Conservation (phyloP, 2,797 vertebrate species). For the Vireo griseus region DNA sequence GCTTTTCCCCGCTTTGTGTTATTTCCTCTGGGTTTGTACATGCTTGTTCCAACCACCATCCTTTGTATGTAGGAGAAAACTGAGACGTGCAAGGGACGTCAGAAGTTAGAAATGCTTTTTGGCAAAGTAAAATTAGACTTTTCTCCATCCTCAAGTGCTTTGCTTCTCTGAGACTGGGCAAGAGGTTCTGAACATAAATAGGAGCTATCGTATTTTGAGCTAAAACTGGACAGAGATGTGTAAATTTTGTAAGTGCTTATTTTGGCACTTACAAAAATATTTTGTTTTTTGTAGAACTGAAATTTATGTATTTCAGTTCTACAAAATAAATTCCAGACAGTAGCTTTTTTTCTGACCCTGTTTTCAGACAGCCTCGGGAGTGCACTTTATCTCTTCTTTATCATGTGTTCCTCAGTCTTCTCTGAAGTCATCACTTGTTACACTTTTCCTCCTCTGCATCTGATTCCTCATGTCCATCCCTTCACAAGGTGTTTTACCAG, state of each 20-base stretch:
- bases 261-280: conserved; percentile 24
- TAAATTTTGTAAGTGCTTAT: conserved; percentile 44
- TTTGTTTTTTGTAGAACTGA: not conserved
- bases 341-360: conserved; percentile 1
- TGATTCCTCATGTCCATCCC: not conserved
- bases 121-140: conserved; percentile 31
- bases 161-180: not conserved
- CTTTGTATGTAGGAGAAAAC: not conserved
- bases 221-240: conserved; percentile 63
- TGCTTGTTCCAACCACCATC: not conserved
- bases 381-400: not conserved
- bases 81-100: not conserved
- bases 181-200: conserved; percentile 46
- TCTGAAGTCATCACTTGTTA: not conserved
- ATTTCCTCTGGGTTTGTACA: not conserved
- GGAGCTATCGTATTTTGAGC: conserved; percentile 51
- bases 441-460: not conserved
- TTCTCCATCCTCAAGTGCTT: not conserved
- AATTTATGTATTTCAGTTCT: conserved; percentile 48
- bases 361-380: conserved; percentile 26
- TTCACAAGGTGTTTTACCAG: not conserved
- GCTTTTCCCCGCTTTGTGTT: not conserved
- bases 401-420: not conserved
- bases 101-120: conserved; percentile 2
- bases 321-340: conserved; percentile 30